Base-by-base conservation (phyloP, 2,113 vertebrate species). In the Acrocephalus kingi region DNA sequence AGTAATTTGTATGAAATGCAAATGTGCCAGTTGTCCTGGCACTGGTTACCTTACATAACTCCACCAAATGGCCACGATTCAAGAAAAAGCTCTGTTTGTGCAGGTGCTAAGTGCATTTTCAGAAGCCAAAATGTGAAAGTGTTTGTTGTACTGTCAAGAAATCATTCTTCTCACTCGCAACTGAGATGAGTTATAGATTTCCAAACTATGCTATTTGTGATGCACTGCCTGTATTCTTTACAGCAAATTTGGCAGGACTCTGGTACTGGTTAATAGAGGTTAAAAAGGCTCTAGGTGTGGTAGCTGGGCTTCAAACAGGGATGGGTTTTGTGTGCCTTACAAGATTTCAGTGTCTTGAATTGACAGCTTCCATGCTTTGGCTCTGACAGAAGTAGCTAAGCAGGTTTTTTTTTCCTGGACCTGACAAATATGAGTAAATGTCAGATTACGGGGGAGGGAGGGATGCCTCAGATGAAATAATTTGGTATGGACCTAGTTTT, bases 391-490 rank as follows among this genome's bases (percentile, higher is more conserved):
- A 95, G 63, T 37, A 83, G 23, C 28, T 30, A 73, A 71, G 43
- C 63, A 73, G 55, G 7, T 46, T 72, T 91, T 35, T 25, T 91
- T 91, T 69, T 48, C 56, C 48, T 46, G 67, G n/a, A 59, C 25
- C 28, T 13, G 28, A 94, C 97, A 90, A 88, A 90, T 94, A 74
- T 3, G 22, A 80, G 55, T 43, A 30, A 16, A 58, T 21, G 56
- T 73, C 89, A 61, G 30, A 94, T 80, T 63, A 43, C 41, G 92
- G 58, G 52, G 91, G 90, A 77, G 49, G n/a, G 43, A 93, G 49
- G 87, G 89, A 94, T 48, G 33, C 91, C 90, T 95, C 69, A 68
- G 55, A 55, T 77, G 67, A 86, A 92, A 64, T 85, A 90, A 83
- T 78, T 94, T 58, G 56, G 13, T 13, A 30, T 62, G 58, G 80